Conservation (phyloP, 2,113 vertebrate species). For the Myrmecobius fasciatus region DNA sequence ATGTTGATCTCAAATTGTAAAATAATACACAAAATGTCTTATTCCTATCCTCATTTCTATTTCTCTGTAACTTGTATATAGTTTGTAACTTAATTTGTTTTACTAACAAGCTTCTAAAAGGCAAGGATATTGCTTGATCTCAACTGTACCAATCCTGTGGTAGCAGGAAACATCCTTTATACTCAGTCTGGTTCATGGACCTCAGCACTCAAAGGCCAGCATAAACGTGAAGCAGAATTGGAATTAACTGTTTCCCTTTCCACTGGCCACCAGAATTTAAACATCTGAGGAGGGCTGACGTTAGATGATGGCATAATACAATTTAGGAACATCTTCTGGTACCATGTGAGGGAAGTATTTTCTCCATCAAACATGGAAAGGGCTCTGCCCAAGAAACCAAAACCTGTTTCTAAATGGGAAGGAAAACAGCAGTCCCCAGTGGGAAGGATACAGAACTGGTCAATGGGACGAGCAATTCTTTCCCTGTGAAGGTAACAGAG, state of each 20-base stretch:
- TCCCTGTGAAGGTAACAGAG: conserved; percentile 84
- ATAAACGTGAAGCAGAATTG: neutral
- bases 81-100: conserved; percentile 7
- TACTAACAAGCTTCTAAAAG: conserved; percentile 24
- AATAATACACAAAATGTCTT: conserved; percentile 20
- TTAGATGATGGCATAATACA: neutral
- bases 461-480: conserved; percentile 93
- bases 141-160: conserved; percentile 12
- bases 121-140: conserved; percentile 33
- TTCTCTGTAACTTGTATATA: neutral
- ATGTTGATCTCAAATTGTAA: conserved; percentile 34
- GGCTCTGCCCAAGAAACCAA: neutral
- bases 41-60: neutral
- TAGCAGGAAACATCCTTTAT: neutral
- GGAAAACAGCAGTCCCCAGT: neutral
- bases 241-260: neutral
- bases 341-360: neutral
- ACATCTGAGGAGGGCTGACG: neutral
- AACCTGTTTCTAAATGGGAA: neutral
- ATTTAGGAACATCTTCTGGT: neutral
- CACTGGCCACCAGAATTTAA: neutral
- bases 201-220: neutral
- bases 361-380: neutral
- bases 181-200: neutral
- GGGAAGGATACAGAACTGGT: conserved; percentile 96